A percentile compares a stretch with the other conserved stretches of the same genome.
These are phyloP conservation scores for Protaetia brevitarsis DNA, from an alignment of 1,140 invertebrate species.

Conservation along the genomic window DNA sequence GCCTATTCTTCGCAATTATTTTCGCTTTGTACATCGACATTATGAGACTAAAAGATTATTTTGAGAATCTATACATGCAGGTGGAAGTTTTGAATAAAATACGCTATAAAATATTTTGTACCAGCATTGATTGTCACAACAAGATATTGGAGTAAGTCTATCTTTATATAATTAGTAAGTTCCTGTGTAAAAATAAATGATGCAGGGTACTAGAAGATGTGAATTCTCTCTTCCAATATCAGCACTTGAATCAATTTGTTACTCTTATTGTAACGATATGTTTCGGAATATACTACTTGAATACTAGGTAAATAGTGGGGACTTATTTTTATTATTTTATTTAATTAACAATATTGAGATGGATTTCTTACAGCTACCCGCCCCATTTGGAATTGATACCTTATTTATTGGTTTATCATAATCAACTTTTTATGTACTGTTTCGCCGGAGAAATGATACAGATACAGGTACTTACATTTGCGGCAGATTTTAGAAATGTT, in stretches of 20 bases:
- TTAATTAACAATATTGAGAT: too few species aligned
- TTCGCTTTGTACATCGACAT: background rate
- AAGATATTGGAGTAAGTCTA: background rate
- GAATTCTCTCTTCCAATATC: background rate
- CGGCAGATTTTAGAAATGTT: background rate
- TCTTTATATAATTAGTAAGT: too few species aligned
- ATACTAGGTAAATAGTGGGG: background rate
- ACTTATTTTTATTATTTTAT: too few species aligned
- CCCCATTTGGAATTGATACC: background rate
- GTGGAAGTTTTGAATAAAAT: background rate
- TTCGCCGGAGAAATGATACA: slow-evolving; percentile 1
- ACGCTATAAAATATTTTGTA: background rate
- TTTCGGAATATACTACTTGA: background rate
- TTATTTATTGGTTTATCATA: background rate
- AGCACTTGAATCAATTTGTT: background rate
- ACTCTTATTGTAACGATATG: background rate
- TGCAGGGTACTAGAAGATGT: background rate
- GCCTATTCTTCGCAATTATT: background rate
- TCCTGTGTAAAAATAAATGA: too few species aligned
- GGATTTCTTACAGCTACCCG: background rate
- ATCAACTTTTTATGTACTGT: background rate
- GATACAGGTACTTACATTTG: background rate
- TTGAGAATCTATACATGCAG: background rate
- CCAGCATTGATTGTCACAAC: background rate
- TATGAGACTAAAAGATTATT: background rate